Conservation (phyloP, 2,113 vertebrate genomes). For the Lepus europaeus region DNA sequence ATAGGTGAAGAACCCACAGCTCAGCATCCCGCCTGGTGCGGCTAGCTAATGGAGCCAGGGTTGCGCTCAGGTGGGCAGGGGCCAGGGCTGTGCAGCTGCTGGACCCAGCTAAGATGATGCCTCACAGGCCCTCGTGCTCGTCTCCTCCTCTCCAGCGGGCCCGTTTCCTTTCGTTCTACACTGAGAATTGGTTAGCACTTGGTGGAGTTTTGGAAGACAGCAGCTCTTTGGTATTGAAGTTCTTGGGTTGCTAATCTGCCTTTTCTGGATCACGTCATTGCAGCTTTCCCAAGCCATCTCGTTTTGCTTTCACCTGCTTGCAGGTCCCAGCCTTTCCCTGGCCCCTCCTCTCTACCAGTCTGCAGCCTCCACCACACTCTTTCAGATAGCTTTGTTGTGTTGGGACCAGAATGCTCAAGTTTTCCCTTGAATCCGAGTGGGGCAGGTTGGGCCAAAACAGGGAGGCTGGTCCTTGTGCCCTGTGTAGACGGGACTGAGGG, state of each 20-base stretch:
- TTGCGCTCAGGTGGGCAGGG: neutral
- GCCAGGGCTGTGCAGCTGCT: neutral
- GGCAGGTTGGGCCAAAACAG: neutral
- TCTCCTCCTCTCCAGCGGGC: neutral
- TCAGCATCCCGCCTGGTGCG: neutral
- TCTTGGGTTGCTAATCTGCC: neutral
- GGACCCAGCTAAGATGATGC: neutral
- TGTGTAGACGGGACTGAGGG: neutral
- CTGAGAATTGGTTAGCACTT: neutral
- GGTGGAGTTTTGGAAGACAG: neutral
- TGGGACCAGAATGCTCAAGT: neutral
- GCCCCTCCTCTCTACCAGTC: neutral
- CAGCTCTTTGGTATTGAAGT: neutral
- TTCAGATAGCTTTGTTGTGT: neutral
- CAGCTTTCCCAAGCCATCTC: neutral
- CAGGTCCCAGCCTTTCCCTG: neutral
- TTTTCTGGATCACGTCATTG: constrained; percentile 29
- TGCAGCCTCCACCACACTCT: neutral
- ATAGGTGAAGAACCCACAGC: neutral
- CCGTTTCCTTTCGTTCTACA: neutral
- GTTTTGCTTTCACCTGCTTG: constrained; percentile 5
- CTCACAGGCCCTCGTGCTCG: neutral
- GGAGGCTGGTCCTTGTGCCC: neutral
- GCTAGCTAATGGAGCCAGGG: neutral
- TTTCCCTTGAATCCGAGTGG: neutral